phyloP scores from a whole-genome alignment of 92 coral and sea anemone genomes.

The Phenganax marumi region DNA sequence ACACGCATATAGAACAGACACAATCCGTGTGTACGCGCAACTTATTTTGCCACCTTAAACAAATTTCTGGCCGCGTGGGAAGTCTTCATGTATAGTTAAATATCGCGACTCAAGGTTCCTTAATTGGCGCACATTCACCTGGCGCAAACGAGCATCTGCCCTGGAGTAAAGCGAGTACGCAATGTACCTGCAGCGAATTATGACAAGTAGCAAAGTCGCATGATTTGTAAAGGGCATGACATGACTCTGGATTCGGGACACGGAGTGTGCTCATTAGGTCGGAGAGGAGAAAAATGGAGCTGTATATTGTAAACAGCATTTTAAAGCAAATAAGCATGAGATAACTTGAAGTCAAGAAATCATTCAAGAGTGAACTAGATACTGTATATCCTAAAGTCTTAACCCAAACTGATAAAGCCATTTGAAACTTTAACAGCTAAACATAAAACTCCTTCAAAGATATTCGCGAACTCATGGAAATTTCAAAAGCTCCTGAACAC shows the following conservation, averaged over 20 bases:
- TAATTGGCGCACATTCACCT: slow-evolving; percentile 15
- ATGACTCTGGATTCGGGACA: not conserved
- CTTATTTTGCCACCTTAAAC: slow-evolving; percentile 12
- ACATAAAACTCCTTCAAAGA: too few relatives aligned
- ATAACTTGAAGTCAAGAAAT: too few relatives aligned
- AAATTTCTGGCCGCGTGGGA: not conserved
- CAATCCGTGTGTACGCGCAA: not conserved
- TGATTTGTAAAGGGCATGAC: not conserved
- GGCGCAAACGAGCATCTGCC: slow-evolving; percentile 23
- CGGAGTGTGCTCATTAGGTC: not conserved
- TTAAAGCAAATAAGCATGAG: too few relatives aligned
- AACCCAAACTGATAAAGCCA: too few relatives aligned
- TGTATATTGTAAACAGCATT: too few relatives aligned
- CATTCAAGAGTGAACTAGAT: too few relatives aligned
- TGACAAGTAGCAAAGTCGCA: slow-evolving; percentile 20
- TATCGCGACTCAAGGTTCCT: slow-evolving; percentile 8
- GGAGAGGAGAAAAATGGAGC: too few relatives aligned
- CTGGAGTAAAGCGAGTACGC: slow-evolving; percentile 23
- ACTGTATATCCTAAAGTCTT: too few relatives aligned
- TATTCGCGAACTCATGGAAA: too few relatives aligned
- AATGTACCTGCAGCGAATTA: slow-evolving; percentile 13
- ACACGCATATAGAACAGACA: slow-evolving; percentile 11
- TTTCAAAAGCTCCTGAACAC: too few relatives aligned
- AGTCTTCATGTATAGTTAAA: not conserved
- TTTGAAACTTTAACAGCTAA: too few relatives aligned